Conservation (phyloP, 2,888 invertebrate species). For the Mechanitis messenoides region DNA sequence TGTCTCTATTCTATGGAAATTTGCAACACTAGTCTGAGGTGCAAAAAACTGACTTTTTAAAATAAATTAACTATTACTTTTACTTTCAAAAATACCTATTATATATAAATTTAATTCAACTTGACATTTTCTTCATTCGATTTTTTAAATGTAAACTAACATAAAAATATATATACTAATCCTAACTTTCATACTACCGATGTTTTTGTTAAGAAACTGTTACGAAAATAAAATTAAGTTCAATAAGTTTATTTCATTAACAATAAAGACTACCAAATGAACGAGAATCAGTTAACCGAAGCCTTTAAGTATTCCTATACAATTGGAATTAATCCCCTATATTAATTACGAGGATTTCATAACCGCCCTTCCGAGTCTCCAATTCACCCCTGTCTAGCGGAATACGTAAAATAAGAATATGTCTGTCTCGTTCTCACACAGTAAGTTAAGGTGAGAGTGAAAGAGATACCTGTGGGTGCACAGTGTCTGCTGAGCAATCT, state of each 20-base stretch:
- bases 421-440: conserved; percentile 18
- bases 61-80: no score
- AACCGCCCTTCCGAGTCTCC: conserved; percentile 19
- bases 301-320: conserved; percentile 22
- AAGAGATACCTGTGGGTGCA: conserved; percentile 72
- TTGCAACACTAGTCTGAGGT: no score
- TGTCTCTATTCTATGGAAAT: no score
- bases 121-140: no score
- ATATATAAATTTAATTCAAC: no score
- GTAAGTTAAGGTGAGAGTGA: conserved; percentile 32
- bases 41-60: no score
- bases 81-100: no score
- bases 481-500: conserved; percentile 72
- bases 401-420: conserved; percentile 25
- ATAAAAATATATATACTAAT: no score
- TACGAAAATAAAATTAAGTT: no score
- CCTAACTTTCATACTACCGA: no score
- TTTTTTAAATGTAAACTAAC: no score
- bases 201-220: no score
- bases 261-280: not conserved
- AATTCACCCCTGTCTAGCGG: conserved; percentile 14
- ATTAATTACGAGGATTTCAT: conserved; percentile 27
- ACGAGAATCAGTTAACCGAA: not conserved
- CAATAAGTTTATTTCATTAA: not conserved
- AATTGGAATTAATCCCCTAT: conserved; percentile 24